Evolutionary conservation across 2,113 vertebrate species (phyloP).

Genomic region (Chiloscyllium plagiosum): DNA sequence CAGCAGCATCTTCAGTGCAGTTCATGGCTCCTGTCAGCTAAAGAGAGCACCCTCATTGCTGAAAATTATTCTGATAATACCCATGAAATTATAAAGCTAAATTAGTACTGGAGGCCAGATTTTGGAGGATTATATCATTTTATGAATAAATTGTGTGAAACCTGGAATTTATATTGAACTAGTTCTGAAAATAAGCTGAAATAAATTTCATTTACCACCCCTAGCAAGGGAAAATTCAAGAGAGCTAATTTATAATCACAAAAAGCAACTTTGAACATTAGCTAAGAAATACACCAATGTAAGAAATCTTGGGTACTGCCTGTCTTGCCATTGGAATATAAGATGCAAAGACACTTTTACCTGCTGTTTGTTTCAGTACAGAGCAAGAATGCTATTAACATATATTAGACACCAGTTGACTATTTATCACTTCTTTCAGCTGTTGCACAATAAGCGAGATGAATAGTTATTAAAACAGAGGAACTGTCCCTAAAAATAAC

Average conservation of each 20-base stretch:
- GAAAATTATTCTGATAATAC: background rate
- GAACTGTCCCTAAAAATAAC: background rate
- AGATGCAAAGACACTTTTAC: background rate
- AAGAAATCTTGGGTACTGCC: background rate
- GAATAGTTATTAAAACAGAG: background rate
- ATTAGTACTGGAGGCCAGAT: background rate
- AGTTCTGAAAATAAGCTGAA: background rate
- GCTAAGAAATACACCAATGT: background rate
- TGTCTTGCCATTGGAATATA: background rate
- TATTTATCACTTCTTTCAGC: background rate
- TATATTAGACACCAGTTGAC: background rate
- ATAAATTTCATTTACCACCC: background rate
- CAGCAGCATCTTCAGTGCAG: background rate
- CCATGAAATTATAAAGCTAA: constrained; percentile 26
- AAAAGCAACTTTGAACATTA: background rate
- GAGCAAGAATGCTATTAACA: background rate
- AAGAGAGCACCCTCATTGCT: background rate
- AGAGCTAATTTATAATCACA: background rate
- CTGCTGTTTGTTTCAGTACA: background rate
- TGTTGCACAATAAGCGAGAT: background rate
- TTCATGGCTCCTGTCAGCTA: constrained; percentile 18
- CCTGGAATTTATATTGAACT: background rate
- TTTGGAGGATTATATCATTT: constrained; percentile 30
- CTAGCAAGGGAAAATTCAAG: background rate
- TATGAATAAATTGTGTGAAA: background rate